Evolutionary conservation across 2,113 vertebrate genomes (phyloP).

Genomic region (Myotis yumanensis): DNA sequence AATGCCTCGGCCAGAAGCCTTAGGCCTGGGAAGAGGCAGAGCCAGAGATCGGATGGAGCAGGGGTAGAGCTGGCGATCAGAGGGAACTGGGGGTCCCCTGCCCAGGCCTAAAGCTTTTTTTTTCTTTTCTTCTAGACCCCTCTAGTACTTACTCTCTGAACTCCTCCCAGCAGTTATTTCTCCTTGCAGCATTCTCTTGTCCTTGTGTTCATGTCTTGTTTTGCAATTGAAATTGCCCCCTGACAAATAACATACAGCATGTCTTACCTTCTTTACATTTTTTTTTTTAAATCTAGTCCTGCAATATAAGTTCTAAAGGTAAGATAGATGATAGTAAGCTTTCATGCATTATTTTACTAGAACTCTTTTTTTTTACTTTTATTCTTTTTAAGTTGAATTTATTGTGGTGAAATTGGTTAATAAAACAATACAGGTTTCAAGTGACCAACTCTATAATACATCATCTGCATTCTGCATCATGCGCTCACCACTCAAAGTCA

Average conservation of each 20-base stretch:
- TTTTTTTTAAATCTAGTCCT: background rate
- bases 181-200: background rate
- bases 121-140: background rate
- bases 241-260: background rate
- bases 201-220: background rate
- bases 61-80: too few relatives aligned
- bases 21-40: too few relatives aligned
- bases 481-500: background rate
- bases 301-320: background rate
- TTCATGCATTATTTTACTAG: slow-evolving; percentile 28
- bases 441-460: background rate
- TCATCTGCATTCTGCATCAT: background rate
- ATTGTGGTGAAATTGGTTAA: background rate
- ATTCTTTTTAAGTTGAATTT: background rate
- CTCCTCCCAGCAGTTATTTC: background rate
- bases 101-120: too few relatives aligned
- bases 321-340: background rate
- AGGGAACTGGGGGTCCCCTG: too few relatives aligned
- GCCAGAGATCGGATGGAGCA: too few relatives aligned
- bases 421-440: background rate
- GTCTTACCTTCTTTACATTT: background rate
- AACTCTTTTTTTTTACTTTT: background rate
- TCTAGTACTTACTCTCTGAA: background rate
- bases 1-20: too few relatives aligned
- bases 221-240: background rate